These are phyloP conservation scores for Encarsia formosa DNA, from an alignment of 2,888 invertebrate genomes.

Conservation along the genomic window DNA sequence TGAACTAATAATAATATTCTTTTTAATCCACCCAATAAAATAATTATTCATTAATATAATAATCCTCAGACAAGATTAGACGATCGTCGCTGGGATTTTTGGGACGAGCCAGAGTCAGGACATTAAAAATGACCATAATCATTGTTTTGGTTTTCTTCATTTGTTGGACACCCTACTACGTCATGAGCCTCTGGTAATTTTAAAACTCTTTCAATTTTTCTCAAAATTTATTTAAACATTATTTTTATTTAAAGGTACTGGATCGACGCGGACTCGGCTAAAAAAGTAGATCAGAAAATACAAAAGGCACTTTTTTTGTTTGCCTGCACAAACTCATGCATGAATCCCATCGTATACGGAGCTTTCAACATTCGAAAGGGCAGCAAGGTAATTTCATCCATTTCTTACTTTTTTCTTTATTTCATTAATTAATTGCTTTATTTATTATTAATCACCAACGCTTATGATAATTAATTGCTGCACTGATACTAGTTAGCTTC, in stretches of 20 bases:
- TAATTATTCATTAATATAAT: no score
- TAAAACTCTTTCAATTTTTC: no score
- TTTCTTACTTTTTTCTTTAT: background rate
- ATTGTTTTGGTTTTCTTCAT: conserved; percentile 89
- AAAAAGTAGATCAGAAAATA: conserved; percentile 68
- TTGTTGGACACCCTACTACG: conserved; percentile 95
- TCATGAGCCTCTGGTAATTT: conserved; percentile 80
- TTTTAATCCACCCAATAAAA: no score
- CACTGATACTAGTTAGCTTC: no score
- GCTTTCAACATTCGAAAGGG: conserved; percentile 69
- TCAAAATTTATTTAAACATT: no score
- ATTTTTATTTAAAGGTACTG: conserved; percentile 67
- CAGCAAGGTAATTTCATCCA: conserved; percentile 36
- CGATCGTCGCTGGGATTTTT: conserved; percentile 79
- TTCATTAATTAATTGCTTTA: no score
- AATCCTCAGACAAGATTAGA: conserved; percentile 66
- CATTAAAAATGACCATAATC: conserved; percentile 91
- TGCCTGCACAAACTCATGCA: conserved; percentile 93
- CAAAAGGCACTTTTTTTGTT: conserved; percentile 87
- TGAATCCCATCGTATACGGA: conserved; percentile 95
- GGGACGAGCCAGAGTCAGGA: conserved; percentile 76
- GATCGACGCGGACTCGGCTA: conserved; percentile 70
- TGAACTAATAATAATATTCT: no score
- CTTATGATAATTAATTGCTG: no score
- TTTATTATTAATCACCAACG: no score